phyloP scores from a whole-genome alignment of 2,888 invertebrate species.

The Dynastes maya region DNA sequence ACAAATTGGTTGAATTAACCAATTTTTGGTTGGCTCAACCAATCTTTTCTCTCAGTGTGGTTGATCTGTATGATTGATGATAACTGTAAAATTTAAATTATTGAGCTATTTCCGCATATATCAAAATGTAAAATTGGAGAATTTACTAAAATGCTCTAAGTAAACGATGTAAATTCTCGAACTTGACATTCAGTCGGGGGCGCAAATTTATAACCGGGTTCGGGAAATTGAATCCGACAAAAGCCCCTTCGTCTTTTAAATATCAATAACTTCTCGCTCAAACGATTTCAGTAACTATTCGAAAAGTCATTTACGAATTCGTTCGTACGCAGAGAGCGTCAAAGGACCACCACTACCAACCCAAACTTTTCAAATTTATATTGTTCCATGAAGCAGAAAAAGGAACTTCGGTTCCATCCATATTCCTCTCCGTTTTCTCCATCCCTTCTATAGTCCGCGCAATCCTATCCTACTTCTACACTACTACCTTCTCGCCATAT shows the following conservation, averaged over 20 bases:
- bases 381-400: constrained; percentile 39
- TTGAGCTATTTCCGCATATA: no score
- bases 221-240: constrained; percentile 21
- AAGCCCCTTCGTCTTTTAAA: constrained; percentile 16
- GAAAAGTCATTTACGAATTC: constrained; percentile 37
- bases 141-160: no score
- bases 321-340: constrained; percentile 5
- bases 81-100: no score
- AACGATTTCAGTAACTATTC: constrained; percentile 37
- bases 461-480: background rate
- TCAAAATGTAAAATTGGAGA: no score
- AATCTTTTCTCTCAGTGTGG: no score
- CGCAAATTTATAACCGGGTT: constrained; percentile 16
- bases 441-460: background rate
- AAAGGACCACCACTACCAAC: constrained; percentile 17
- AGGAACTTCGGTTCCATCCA: constrained; percentile 13
- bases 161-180: no score
- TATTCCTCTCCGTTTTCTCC: constrained; percentile 17
- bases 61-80: no score
- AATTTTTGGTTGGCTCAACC: no score
- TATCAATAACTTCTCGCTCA: constrained; percentile 36
- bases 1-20: no score
- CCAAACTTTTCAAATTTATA: constrained; percentile 33
- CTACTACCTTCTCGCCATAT: background rate
- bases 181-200: no score